phyloP scores from a whole-genome alignment of 2,888 invertebrate genomes.

The Falcaria lacertinaria region DNA sequence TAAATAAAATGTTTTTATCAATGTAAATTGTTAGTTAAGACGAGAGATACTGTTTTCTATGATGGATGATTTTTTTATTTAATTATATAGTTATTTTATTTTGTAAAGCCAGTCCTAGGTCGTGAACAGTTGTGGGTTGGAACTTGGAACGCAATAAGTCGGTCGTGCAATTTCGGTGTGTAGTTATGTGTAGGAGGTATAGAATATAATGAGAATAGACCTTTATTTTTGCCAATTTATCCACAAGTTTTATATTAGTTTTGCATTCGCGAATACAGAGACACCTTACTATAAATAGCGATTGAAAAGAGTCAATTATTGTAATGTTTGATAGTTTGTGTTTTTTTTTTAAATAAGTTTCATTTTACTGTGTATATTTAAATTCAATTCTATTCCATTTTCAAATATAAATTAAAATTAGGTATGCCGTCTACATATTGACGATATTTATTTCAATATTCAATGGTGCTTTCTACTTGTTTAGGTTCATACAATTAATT shows the following conservation, averaged over 20 bases:
- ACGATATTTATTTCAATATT: too few species aligned
- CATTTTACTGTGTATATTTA: too few species aligned
- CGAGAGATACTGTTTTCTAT: constrained; percentile 56
- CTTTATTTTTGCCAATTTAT: background rate
- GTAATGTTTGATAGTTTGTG: background rate
- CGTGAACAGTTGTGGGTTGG: constrained; percentile 29
- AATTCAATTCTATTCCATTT: too few species aligned
- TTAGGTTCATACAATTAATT: too few species aligned
- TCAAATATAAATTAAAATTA: too few species aligned
- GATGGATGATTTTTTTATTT: constrained; percentile 26
- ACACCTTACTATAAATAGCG: background rate
- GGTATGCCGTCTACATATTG: too few species aligned
- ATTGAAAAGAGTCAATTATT: background rate
- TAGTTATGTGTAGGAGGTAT: constrained; percentile 41
- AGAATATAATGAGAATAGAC: constrained; percentile 18
- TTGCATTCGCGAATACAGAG: background rate
- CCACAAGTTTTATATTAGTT: background rate
- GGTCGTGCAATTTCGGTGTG: constrained; percentile 64
- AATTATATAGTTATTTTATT: constrained; percentile 13
- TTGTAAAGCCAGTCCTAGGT: constrained; percentile 31
- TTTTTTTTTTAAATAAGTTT: too few species aligned
- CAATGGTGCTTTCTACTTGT: too few species aligned
- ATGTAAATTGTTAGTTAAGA: constrained; percentile 66
- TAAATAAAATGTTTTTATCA: constrained; percentile 77
- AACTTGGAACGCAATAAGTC: constrained; percentile 44